phyloP scores from a whole-genome alignment of 2,888 invertebrate genomes.

The Sympetrum striolatum region DNA sequence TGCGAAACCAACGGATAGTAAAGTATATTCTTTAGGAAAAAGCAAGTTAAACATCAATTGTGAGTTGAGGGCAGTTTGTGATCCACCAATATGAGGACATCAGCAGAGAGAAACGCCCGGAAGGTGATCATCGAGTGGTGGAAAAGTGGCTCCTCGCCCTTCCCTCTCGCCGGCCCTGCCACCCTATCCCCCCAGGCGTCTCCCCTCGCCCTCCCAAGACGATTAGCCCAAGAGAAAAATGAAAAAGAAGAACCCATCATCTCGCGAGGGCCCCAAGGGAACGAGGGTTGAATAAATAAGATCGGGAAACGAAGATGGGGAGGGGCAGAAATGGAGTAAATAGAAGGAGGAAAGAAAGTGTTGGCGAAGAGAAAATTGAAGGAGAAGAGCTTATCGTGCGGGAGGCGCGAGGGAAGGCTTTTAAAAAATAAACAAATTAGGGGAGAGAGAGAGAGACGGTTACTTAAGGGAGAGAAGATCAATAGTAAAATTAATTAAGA shows the following conservation, averaged over 20 bases:
- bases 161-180: neutral
- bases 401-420: neutral
- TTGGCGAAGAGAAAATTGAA: no score
- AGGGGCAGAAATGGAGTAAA: neutral
- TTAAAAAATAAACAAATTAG: neutral
- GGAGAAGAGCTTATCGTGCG: no score
- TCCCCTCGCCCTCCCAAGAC: slow-evolving; percentile 1
- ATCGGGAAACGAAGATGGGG: neutral
- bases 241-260: slow-evolving; percentile 9
- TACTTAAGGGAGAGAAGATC: neutral
- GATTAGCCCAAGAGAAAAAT: slow-evolving; percentile 3
- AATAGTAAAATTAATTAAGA: slow-evolving; percentile 39
- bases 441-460: neutral
- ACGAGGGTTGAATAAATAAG: neutral
- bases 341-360: neutral
- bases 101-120: neutral
- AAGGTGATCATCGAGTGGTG: neutral
- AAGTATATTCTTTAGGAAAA: no score
- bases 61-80: no score
- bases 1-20: no score
- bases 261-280: neutral
- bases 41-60: no score
- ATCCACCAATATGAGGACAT: no score
- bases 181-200: neutral
- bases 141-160: neutral